Percentiles rank a stretch among this genome's conserved stretches.
These are phyloP conservation scores for Chauna torquata DNA, from an alignment of 2,113 vertebrate species.

Conservation along the genomic window DNA sequence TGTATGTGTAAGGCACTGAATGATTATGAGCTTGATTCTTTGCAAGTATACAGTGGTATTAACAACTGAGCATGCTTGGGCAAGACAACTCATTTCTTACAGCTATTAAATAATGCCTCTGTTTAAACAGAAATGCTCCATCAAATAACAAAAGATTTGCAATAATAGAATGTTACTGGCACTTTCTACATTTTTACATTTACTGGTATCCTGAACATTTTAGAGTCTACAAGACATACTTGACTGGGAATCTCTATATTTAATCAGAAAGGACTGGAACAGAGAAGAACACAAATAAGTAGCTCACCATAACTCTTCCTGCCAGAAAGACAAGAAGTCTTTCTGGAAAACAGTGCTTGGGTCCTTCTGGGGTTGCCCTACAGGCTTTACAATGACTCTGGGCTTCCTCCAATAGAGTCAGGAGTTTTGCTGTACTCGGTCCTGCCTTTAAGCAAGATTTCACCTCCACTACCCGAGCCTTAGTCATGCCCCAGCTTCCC, in stretches of 20 bases:
- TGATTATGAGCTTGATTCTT: not conserved
- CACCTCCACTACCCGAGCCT: not conserved
- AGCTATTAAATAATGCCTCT: not conserved
- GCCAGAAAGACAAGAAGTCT: not conserved
- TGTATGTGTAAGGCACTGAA: not conserved
- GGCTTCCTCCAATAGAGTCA: not conserved
- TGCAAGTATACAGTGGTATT: not conserved
- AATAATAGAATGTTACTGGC: not conserved
- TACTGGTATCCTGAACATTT: not conserved
- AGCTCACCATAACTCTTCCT: not conserved
- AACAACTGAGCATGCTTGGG: not conserved
- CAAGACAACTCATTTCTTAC: not conserved
- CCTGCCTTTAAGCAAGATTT: not conserved
- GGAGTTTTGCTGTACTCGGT: not conserved
- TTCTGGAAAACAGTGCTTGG: not conserved
- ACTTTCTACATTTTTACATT: not conserved
- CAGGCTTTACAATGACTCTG: not conserved
- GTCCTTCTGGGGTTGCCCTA: not conserved
- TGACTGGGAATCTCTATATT: not conserved
- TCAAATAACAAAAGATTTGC: not conserved
- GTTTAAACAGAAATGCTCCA: not conserved
- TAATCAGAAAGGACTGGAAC: not conserved
- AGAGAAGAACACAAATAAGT: not conserved
- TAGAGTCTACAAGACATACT: not conserved
- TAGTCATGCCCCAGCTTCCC: not conserved